Conservation (phyloP, 2,113 vertebrate species). For the Trogon melanurus region DNA sequence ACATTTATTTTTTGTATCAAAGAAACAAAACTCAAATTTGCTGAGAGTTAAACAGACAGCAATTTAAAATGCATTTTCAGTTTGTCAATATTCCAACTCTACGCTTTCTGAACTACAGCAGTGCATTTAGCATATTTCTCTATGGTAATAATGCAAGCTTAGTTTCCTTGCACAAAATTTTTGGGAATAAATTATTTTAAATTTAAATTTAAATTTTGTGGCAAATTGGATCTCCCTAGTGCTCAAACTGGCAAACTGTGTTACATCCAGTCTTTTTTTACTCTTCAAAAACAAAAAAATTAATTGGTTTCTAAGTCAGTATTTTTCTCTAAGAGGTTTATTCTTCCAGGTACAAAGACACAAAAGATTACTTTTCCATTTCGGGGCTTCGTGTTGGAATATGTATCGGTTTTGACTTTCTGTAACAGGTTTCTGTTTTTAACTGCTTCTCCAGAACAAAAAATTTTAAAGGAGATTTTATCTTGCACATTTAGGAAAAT, state of each 20-base stretch:
- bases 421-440: neutral
- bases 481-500: slow-evolving; percentile 1
- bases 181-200: neutral
- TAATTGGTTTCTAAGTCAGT: neutral
- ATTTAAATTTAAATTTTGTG: neutral
- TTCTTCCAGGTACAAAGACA: neutral
- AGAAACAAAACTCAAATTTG: neutral
- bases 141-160: neutral
- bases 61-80: slow-evolving; percentile 3
- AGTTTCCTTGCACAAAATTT: neutral
- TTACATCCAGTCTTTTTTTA: neutral
- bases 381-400: neutral
- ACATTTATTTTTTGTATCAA: neutral
- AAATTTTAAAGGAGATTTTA: neutral
- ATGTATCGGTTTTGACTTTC: neutral
- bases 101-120: neutral
- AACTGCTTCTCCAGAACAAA: neutral
- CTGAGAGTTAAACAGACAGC: neutral
- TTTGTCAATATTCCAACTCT: neutral
- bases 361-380: neutral
- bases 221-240: neutral
- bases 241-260: neutral
- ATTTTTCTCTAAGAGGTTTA: neutral
- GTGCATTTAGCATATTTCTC: neutral
- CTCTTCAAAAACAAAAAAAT: neutral